phyloP scores from a whole-genome alignment of 2,113 vertebrate species.

The Strix aluco region DNA sequence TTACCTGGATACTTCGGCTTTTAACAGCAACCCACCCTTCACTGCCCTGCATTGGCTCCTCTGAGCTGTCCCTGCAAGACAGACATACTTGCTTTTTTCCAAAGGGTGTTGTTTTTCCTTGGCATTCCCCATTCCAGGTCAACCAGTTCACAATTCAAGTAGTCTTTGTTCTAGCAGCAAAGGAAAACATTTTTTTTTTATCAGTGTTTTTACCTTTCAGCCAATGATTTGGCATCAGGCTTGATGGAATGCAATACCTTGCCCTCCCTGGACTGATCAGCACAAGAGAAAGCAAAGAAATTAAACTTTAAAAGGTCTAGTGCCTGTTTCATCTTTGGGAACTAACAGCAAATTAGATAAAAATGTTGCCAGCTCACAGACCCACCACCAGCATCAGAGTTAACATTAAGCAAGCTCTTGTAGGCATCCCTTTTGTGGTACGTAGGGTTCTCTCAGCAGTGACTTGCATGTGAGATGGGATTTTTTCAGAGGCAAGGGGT shows the following conservation, averaged over 20 bases:
- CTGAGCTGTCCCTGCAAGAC: not conserved
- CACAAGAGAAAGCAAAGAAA: not conserved
- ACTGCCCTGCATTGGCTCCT: rapidly evolving
- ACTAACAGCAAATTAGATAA: constrained; percentile 20
- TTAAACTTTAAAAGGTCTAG: not conserved
- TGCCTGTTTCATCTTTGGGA: not conserved
- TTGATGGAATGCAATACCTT: not conserved
- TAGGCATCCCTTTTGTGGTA: not conserved
- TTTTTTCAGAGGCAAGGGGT: not conserved
- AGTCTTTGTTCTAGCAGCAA: not conserved
- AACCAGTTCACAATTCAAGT: not conserved
- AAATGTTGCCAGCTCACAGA: not conserved
- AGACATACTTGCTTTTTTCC: not conserved
- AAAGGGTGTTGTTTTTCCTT: constrained; percentile 24
- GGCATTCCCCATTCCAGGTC: constrained; percentile 23
- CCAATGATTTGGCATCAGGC: not conserved
- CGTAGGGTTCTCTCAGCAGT: not conserved
- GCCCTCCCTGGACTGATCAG: not conserved
- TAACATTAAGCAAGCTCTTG: constrained; percentile 12
- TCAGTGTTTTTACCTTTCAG: not conserved
- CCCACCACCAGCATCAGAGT: not conserved
- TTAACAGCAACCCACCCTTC: not conserved
- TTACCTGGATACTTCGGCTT: not conserved
- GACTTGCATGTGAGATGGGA: not conserved
- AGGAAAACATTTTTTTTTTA: not conserved